phyloP scores from a whole-genome alignment of 2,797 vertebrate genomes.

The Hippoglossus hippoglossus region DNA sequence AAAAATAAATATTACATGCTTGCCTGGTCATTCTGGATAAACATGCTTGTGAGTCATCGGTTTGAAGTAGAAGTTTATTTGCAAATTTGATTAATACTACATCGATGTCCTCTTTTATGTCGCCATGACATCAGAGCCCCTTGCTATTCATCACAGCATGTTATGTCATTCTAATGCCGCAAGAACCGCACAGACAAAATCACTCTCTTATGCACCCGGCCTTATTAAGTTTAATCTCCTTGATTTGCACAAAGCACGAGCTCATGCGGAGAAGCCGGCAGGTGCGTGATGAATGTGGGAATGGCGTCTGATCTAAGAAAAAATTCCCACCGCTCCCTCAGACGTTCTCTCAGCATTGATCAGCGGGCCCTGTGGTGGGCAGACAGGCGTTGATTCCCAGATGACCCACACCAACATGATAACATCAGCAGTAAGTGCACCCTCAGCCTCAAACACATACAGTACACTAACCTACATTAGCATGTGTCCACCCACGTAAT shows the following conservation, averaged over 20 bases:
- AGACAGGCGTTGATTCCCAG: conserved; percentile 59
- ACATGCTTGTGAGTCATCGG: conserved; percentile 43
- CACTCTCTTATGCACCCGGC: conserved; percentile 40
- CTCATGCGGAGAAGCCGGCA: conserved; percentile 15
- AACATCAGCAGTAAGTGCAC: conserved; percentile 33
- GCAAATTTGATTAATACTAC: conserved; percentile 63
- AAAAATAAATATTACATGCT: conserved; percentile 57
- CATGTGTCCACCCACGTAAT: conserved; percentile 19
- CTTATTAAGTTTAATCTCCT: conserved; percentile 54
- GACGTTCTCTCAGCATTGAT: conserved; percentile 57
- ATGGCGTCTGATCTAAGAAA: conserved; percentile 17
- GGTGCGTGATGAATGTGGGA: conserved; percentile 51
- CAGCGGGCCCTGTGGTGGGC: conserved; percentile 53
- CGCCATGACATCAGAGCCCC: conserved; percentile 44
- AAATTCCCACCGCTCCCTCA: conserved; percentile 42
- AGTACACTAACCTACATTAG: neutral
- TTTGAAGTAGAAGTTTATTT: conserved; percentile 45
- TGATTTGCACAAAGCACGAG: conserved; percentile 39
- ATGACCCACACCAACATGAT: conserved; percentile 36
- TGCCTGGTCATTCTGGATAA: neutral
- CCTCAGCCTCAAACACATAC: conserved; percentile 4
- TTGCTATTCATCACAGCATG: conserved; percentile 46
- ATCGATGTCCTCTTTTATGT: conserved; percentile 59
- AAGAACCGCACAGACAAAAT: conserved; percentile 47
- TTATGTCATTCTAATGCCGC: conserved; percentile 40